Percentiles rank a stretch among this genome's conserved stretches.
phyloP scores from a whole-genome alignment of 2,113 vertebrate genomes.

The Leucopsar rothschildi region DNA sequence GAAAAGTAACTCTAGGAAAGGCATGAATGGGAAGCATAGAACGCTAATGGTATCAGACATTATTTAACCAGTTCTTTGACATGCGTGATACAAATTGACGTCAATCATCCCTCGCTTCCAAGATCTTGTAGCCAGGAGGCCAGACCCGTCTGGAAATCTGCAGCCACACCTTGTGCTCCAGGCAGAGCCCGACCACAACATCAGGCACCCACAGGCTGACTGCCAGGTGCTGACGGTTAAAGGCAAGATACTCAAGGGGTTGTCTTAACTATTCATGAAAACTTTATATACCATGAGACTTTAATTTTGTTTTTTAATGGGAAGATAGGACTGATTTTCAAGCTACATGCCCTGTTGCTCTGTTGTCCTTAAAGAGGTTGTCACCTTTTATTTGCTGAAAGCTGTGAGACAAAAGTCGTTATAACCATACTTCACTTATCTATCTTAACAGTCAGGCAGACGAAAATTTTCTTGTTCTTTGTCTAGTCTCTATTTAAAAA shows the following conservation, averaged over 20 bases:
- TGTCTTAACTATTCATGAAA: not conserved
- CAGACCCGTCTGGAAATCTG: rapidly evolving
- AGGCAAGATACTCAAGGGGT: not conserved
- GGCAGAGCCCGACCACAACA: rapidly evolving
- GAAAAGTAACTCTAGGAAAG: not conserved
- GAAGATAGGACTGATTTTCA: not conserved
- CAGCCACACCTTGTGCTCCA: not conserved
- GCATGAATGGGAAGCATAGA: not conserved
- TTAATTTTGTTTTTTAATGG: not conserved
- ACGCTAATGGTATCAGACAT: rapidly evolving
- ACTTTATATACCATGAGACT: not conserved
- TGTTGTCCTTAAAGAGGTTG: not conserved
- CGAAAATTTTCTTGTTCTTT: not conserved
- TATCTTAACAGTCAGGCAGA: not conserved
- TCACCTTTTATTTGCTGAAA: not conserved
- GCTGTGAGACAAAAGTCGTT: not conserved
- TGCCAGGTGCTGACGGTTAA: not conserved
- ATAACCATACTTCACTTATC: not conserved
- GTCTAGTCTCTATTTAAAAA: not conserved
- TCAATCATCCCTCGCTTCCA: not conserved
- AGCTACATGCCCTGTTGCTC: not conserved
- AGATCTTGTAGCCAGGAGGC: not conserved
- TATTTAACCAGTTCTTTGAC: not conserved
- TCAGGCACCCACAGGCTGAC: not conserved
- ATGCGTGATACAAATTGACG: not conserved